phyloP scores from a whole-genome alignment of 2,113 vertebrate genomes.

The Meles meles region DNA sequence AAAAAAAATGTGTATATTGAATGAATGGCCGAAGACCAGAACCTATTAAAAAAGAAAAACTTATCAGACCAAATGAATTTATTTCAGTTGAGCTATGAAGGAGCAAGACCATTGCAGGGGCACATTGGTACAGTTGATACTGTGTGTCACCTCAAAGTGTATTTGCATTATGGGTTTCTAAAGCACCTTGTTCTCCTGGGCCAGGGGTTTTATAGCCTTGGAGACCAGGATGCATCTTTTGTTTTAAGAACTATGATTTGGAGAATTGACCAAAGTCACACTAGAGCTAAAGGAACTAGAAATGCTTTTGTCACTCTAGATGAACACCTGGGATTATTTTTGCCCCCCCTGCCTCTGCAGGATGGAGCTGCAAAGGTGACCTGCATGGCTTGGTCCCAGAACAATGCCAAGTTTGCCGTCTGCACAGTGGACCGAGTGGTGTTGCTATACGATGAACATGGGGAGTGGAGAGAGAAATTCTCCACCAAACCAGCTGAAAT shows the following conservation, averaged over 20 bases:
- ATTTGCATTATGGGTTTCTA: neutral
- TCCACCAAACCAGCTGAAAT: too few species aligned
- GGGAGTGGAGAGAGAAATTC: too few species aligned
- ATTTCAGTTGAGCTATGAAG: neutral
- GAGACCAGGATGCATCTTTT: neutral
- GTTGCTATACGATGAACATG: too few species aligned
- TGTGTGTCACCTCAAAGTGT: neutral
- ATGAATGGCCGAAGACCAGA: conserved; percentile 17
- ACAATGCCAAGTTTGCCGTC: conserved; percentile 89
- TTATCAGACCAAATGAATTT: neutral
- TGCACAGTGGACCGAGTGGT: too few species aligned
- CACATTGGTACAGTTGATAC: neutral
- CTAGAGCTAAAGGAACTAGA: neutral
- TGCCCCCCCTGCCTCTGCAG: conserved; percentile 74
- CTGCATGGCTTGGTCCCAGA: conserved; percentile 95
- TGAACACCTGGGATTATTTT: neutral
- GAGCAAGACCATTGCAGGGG: neutral
- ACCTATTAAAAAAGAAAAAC: neutral
- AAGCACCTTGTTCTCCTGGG: neutral
- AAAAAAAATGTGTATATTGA: too few species aligned
- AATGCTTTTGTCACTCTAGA: neutral
- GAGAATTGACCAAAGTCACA: neutral
- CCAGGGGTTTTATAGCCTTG: neutral
- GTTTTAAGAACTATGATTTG: neutral
- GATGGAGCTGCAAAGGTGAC: conserved; percentile 92